Evolutionary conservation across 2,797 vertebrate genomes (phyloP).

Genomic region (Anguilla anguilla): DNA sequence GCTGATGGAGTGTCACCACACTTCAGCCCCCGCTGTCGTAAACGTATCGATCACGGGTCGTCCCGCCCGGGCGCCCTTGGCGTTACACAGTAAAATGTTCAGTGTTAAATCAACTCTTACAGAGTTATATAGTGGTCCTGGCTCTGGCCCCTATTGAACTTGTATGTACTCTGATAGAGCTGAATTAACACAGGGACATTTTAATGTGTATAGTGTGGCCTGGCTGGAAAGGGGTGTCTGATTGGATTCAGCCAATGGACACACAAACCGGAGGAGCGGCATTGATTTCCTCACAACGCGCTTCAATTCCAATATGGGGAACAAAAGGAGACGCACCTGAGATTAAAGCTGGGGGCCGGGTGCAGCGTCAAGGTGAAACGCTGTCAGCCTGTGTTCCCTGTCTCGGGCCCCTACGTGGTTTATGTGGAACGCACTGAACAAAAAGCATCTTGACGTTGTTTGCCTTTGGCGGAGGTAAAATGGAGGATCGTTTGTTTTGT

Average conservation of each 20-base stretch:
- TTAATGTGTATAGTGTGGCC: neutral
- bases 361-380: neutral
- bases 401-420: neutral
- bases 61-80: neutral
- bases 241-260: neutral
- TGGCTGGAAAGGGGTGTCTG: neutral
- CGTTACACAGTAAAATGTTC: too few relatives aligned
- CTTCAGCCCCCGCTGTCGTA: neutral
- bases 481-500: slow-evolving; percentile 67
- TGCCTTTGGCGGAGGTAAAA: slow-evolving; percentile 58
- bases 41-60: neutral
- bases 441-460: neutral
- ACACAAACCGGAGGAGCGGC: neutral
- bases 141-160: too few relatives aligned
- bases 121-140: too few relatives aligned
- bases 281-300: neutral
- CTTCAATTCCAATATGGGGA: neutral
- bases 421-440: neutral
- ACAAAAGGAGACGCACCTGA: neutral
- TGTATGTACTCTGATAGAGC: too few relatives aligned
- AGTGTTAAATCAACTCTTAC: too few relatives aligned
- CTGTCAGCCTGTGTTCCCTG: neutral
- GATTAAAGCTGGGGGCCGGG: neutral
- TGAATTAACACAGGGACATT: too few relatives aligned
- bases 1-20: neutral